Percentiles rank a stretch among this genome's conserved stretches.
Evolutionary conservation across 2,888 invertebrate species (phyloP).

Genomic region (Icerya purchasi): DNA sequence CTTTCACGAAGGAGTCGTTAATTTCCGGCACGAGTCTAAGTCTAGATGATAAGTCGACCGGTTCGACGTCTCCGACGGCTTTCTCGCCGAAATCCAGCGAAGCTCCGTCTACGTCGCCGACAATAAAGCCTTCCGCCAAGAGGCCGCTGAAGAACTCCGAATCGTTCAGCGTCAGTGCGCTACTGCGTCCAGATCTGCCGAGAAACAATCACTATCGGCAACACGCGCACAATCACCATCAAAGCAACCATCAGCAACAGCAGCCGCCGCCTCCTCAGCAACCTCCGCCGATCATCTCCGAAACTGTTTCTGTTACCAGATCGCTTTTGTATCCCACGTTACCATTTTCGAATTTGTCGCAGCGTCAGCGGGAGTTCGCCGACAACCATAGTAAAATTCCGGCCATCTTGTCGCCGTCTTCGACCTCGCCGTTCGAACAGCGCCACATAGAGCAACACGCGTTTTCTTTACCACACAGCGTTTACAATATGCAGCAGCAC

Average conservation of each 20-base stretch:
- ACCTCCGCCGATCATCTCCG: slow-evolving; percentile 24
- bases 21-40: slow-evolving; percentile 42
- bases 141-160: slow-evolving; percentile 42
- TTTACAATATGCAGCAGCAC: not conserved
- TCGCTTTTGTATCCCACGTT: slow-evolving; percentile 39
- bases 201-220: slow-evolving; percentile 18
- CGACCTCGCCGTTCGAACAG: not conserved
- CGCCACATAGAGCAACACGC: not conserved
- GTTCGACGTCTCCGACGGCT: slow-evolving; percentile 36
- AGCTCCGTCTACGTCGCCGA: not conserved
- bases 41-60: slow-evolving; percentile 43
- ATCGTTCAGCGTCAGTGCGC: slow-evolving; percentile 61
- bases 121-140: slow-evolving; percentile 2
- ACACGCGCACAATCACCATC: not conserved
- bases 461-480: not conserved
- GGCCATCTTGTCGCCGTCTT: not conserved
- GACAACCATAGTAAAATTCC: not conserved
- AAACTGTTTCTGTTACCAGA: slow-evolving; percentile 32
- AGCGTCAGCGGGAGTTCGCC: not conserved
- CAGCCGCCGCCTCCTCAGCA: slow-evolving; percentile 17
- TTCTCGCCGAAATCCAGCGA: slow-evolving; percentile 31
- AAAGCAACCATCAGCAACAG: not conserved
- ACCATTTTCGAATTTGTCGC: slow-evolving; percentile 36
- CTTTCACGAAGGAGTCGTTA: not conserved
- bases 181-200: slow-evolving; percentile 51